Evolutionary conservation across 2,797 vertebrate species (phyloP).

Genomic region (Oryzias sinensis): DNA sequence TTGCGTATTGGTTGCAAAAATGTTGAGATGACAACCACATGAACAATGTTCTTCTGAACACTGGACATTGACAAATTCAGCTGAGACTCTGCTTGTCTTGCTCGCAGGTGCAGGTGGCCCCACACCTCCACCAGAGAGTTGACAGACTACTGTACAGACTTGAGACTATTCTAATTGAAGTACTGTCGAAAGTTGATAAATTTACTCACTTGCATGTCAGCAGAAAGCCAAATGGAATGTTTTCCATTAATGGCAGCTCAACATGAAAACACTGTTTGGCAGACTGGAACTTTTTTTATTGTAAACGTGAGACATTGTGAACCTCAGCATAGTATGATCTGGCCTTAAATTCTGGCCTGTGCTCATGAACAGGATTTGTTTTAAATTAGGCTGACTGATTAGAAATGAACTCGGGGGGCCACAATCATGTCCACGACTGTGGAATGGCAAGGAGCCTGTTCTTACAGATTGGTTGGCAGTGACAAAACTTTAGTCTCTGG

Average conservation of each 20-base stretch:
- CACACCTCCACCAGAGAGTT: conserved; percentile 63
- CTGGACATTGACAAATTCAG: background rate
- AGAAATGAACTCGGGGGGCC: conserved; percentile 36
- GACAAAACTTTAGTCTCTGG: conserved; percentile 32
- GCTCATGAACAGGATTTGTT: conserved; percentile 35
- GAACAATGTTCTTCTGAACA: background rate
- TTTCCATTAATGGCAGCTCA: conserved; percentile 43
- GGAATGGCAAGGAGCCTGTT: conserved; percentile 41
- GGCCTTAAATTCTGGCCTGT: conserved; percentile 24
- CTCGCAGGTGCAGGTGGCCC: conserved; percentile 59
- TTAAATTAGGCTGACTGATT: conserved; percentile 55
- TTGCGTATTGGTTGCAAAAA: background rate
- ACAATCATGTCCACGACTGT: conserved; percentile 30
- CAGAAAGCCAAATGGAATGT: conserved; percentile 51
- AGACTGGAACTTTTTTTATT: conserved; percentile 41
- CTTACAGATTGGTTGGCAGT: conserved; percentile 57
- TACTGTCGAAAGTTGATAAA: conserved; percentile 22
- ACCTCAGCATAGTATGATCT: conserved; percentile 27
- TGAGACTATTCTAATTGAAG: conserved; percentile 20
- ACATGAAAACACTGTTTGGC: conserved; percentile 53
- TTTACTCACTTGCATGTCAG: conserved; percentile 33
- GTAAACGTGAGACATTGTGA: conserved; percentile 27
- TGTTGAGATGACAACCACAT: background rate
- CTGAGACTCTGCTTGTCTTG: conserved; percentile 17
- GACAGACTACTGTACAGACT: conserved; percentile 24